These are phyloP conservation scores for Protomyctophum bolini DNA, from an alignment of 2,113 vertebrate species.

Conservation along the genomic window DNA sequence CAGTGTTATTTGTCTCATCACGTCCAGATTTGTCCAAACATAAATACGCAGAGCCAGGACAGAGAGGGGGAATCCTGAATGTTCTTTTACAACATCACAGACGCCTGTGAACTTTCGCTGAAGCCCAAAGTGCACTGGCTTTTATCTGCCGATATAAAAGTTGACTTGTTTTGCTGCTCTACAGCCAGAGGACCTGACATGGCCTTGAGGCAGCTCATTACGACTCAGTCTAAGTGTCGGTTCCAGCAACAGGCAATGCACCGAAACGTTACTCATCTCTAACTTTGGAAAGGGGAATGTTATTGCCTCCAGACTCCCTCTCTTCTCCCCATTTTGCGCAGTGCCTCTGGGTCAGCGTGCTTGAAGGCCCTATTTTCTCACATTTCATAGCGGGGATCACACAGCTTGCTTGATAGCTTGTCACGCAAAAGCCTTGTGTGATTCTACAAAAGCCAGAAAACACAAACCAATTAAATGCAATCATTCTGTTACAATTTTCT, in stretches of 20 bases:
- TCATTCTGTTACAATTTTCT: background rate
- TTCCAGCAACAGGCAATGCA: slow-evolving; percentile 4
- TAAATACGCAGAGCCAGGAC: slow-evolving; percentile 47
- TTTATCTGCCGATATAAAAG: slow-evolving; percentile 35
- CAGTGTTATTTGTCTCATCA: slow-evolving; percentile 49
- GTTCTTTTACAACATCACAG: slow-evolving; percentile 24
- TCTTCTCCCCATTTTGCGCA: background rate
- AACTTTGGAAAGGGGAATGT: slow-evolving; percentile 3
- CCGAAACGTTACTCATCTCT: slow-evolving; percentile 28
- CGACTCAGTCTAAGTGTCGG: slow-evolving; percentile 2
- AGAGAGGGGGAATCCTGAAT: slow-evolving; percentile 3
- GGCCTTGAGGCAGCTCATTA: slow-evolving; percentile 29
- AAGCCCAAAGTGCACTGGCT: background rate
- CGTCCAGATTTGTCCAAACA: slow-evolving; percentile 43
- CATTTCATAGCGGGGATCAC: background rate
- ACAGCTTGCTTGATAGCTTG: background rate
- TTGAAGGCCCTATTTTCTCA: background rate
- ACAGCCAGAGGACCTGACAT: slow-evolving; percentile 13
- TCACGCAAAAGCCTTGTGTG: background rate
- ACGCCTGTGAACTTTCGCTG: slow-evolving; percentile 19
- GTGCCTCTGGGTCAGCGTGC: background rate
- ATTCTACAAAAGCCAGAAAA: background rate
- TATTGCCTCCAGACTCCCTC: slow-evolving; percentile 11
- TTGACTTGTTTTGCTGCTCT: slow-evolving; percentile 8
- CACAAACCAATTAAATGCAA: background rate